Evolutionary conservation across 2,888 invertebrate species (phyloP).

Genomic region (Drosophila melanosoma): DNA sequence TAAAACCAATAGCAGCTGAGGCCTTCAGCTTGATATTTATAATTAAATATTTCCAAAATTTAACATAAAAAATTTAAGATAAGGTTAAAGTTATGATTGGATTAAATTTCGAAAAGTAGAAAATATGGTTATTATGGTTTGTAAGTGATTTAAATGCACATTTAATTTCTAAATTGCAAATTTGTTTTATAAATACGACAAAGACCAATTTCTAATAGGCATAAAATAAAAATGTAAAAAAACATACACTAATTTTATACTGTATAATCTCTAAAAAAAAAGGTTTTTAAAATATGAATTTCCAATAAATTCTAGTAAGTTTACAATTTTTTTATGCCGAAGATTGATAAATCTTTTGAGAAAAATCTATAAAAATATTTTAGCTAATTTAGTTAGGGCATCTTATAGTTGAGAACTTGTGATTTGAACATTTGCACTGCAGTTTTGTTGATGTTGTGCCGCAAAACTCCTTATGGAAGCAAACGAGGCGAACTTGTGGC

Average conservation of each 20-base stretch:
- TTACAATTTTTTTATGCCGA: neutral
- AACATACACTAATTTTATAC: neutral
- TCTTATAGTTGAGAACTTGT: neutral
- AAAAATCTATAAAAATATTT: neutral
- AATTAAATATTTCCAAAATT: no score
- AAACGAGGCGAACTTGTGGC: conserved; percentile 72
- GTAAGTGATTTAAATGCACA: neutral
- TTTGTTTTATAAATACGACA: neutral
- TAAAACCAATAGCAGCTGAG: neutral
- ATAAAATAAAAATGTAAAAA: neutral
- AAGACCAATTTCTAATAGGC: neutral
- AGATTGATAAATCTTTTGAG: neutral
- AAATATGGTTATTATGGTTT: neutral
- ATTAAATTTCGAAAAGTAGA: no score
- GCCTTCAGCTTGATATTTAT: neutral
- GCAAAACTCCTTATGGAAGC: conserved; percentile 67
- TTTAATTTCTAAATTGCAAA: neutral
- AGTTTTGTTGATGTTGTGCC: conserved; percentile 28
- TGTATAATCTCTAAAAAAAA: neutral
- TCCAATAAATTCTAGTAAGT: neutral
- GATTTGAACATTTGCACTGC: neutral
- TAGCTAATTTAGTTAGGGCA: conserved; percentile 1
- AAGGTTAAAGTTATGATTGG: neutral
- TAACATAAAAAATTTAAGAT: neutral
- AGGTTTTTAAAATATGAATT: neutral